These are phyloP conservation scores for Drosophila affinis DNA, from an alignment of 2,888 invertebrate species.

Conservation along the genomic window DNA sequence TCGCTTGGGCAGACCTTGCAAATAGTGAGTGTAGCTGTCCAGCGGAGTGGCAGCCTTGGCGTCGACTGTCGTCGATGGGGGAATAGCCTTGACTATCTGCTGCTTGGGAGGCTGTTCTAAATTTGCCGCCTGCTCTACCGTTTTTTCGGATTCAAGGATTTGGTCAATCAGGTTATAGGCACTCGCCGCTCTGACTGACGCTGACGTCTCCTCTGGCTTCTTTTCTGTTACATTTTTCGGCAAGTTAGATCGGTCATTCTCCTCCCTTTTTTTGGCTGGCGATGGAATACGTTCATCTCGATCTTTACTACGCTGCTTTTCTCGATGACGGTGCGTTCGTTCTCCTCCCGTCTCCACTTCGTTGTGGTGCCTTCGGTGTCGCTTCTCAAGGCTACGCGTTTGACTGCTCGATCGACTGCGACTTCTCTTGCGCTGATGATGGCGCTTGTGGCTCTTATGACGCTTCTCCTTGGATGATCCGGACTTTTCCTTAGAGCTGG, in stretches of 20 bases:
- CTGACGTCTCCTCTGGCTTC: slow-evolving; percentile 42
- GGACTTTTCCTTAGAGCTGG: slow-evolving; percentile 46
- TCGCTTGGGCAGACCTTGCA: slow-evolving; percentile 44
- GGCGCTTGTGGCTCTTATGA: slow-evolving; percentile 78
- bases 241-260: slow-evolving; percentile 31
- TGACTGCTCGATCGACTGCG: slow-evolving; percentile 81
- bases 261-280: slow-evolving; percentile 34
- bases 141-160: slow-evolving; percentile 83
- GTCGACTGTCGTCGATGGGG: slow-evolving; percentile 1
- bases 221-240: slow-evolving; percentile 53
- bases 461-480: slow-evolving; percentile 59
- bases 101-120: slow-evolving; percentile 55
- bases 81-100: not conserved
- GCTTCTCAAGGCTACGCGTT: slow-evolving; percentile 78
- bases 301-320: slow-evolving; percentile 29
- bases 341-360: slow-evolving; percentile 56
- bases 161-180: slow-evolving; percentile 82
- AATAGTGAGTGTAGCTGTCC: slow-evolving; percentile 71
- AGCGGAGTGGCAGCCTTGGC: slow-evolving; percentile 24
- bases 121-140: slow-evolving; percentile 83
- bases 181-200: not conserved
- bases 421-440: slow-evolving; percentile 74
- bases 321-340: slow-evolving; percentile 32
- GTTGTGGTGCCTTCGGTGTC: slow-evolving; percentile 67
- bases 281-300: not conserved